phyloP scores from a whole-genome alignment of 2,888 invertebrate species.

The Apamea epomidion region DNA sequence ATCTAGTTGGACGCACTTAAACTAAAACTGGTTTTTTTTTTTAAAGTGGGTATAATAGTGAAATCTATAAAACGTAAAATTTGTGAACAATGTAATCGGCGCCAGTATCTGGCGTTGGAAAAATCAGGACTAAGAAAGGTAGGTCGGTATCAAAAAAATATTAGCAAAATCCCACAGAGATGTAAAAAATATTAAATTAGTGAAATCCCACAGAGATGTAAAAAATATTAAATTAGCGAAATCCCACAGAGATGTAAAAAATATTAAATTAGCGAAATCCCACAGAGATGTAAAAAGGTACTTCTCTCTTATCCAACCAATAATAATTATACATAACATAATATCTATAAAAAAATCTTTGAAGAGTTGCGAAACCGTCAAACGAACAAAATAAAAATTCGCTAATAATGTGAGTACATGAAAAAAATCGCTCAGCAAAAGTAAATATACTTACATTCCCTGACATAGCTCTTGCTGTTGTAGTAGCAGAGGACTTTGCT shows the following conservation, averaged over 20 bases:
- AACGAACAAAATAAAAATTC: constrained; percentile 60
- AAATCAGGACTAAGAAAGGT: not conserved
- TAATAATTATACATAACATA: not conserved
- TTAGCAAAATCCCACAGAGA: no score
- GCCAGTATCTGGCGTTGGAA: no score
- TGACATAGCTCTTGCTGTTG: constrained; percentile 92
- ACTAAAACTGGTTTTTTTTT: no score
- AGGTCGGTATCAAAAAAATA: no score
- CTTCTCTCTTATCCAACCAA: not conserved
- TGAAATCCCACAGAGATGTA: not conserved
- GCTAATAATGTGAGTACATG: constrained; percentile 39
- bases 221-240: not conserved
- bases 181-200: no score
- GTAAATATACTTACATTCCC: constrained; percentile 91
- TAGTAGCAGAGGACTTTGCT: constrained; percentile 93
- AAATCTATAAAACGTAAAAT: not conserved
- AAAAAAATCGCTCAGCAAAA: constrained; percentile 75
- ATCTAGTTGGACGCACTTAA: not conserved
- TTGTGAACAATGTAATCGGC: no score
- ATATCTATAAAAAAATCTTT: not conserved
- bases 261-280: not conserved
- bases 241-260: not conserved
- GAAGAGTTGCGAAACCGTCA: constrained; percentile 62
- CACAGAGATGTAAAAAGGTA: not conserved
- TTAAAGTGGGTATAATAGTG: not conserved